phyloP scores from a whole-genome alignment of 2,797 vertebrate species.

The Decapterus maruadsi region DNA sequence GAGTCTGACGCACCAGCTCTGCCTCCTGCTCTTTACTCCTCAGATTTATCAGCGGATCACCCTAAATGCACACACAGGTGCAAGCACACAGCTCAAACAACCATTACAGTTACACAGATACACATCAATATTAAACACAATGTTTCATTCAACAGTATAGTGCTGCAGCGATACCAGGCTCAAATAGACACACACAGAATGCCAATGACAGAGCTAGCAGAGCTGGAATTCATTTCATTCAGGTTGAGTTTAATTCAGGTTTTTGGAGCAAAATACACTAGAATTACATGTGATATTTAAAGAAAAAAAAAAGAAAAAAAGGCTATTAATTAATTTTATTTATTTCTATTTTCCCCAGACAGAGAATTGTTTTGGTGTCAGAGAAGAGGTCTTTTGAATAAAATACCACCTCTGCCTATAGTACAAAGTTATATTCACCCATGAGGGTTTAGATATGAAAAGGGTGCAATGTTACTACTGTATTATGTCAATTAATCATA shows the following conservation, averaged over 20 bases:
- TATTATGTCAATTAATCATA: neutral
- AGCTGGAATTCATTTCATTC: neutral
- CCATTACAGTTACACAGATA: neutral
- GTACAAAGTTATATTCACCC: neutral
- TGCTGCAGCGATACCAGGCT: neutral
- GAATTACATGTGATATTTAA: neutral
- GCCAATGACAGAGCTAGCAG: neutral
- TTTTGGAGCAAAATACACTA: neutral
- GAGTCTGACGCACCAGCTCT: slow-evolving; percentile 91
- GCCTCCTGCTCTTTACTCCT: slow-evolving; percentile 94
- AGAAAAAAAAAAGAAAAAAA: too few relatives aligned
- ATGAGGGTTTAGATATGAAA: neutral
- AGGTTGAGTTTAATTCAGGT: neutral
- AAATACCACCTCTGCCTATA: neutral
- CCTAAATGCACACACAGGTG: slow-evolving; percentile 76
- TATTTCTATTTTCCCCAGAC: neutral
- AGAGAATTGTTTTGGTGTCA: neutral
- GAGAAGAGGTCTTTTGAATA: too few relatives aligned
- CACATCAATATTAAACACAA: neutral
- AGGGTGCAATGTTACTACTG: neutral
- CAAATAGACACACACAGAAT: neutral
- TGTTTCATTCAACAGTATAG: neutral
- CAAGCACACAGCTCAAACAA: neutral
- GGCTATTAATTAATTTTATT: too few relatives aligned
- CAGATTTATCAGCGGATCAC: slow-evolving; percentile 88